These are phyloP conservation scores for Helicoverpa armigera DNA, from an alignment of 1,140 invertebrate genomes.

Conservation along the genomic window DNA sequence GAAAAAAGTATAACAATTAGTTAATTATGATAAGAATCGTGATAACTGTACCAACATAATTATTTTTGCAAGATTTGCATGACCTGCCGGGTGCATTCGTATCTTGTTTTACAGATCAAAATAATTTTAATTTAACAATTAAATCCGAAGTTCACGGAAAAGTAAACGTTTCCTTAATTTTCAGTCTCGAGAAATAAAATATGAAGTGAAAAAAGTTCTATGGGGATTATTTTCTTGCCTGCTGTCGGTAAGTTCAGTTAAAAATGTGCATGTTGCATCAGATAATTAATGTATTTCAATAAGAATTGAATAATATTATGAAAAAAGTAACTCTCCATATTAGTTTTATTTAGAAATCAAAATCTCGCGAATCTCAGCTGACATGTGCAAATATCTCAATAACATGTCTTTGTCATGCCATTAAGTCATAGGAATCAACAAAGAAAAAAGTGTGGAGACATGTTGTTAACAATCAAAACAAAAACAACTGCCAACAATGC, in stretches of 20 bases:
- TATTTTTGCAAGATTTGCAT: constrained; percentile 31
- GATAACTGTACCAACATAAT: not conserved
- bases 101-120: constrained; percentile 21
- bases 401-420: constrained; percentile 21
- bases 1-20: not conserved
- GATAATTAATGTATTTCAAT: constrained; percentile 5
- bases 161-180: not conserved
- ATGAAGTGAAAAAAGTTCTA: constrained; percentile 67
- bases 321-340: not conserved
- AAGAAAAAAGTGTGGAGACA: constrained; percentile 14
- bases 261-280: constrained; percentile 33
- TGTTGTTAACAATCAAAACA: constrained; percentile 12
- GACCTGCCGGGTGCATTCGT: constrained; percentile 47
- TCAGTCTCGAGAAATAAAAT: constrained; percentile 43
- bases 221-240: constrained; percentile 59
- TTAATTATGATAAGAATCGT: not conserved
- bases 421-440: constrained; percentile 2
- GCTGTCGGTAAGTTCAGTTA: constrained; percentile 63
- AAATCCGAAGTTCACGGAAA: not conserved
- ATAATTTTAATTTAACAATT: not conserved
- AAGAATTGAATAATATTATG: not conserved
- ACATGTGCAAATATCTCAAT: not conserved
- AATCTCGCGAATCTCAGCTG: not conserved
- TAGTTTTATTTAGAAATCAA: not conserved
- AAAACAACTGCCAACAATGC: constrained; percentile 15